A percentile compares a stretch with the other conserved stretches of the same genome.
These are phyloP conservation scores for Gymnopithys bicolor DNA, from an alignment of 2,797 vertebrate genomes.

Conservation along the genomic window DNA sequence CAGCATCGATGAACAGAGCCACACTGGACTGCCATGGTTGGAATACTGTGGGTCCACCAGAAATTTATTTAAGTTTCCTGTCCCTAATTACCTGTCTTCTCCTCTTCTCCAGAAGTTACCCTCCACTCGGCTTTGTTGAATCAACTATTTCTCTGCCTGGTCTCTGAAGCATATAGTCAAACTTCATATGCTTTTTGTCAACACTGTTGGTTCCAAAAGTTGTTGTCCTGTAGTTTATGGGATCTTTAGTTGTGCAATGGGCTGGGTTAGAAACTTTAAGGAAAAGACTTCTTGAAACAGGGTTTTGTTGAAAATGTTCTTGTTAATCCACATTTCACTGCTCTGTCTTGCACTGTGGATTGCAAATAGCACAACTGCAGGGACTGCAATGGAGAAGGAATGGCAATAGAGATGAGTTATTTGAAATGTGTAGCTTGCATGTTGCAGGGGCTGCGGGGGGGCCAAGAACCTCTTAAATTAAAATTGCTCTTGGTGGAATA, in stretches of 20 bases:
- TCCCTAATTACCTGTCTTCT: neutral
- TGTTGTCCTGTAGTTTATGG: neutral
- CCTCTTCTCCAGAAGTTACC: neutral
- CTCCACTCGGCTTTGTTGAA: neutral
- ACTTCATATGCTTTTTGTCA: neutral
- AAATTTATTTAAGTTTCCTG: neutral
- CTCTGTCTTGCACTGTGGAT: neutral
- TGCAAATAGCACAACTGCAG: neutral
- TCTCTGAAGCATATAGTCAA: neutral
- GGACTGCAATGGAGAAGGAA: neutral
- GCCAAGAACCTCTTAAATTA: neutral
- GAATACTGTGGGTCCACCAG: neutral
- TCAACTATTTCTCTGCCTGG: neutral
- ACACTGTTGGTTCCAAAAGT: neutral
- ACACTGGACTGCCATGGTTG: rapidly evolving
- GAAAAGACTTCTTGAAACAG: neutral
- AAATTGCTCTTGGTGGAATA: slow-evolving; percentile 38
- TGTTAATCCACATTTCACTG: neutral
- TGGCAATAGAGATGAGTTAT: neutral
- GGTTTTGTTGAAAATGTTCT: neutral
- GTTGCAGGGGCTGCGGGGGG: neutral
- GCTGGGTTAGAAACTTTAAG: neutral
- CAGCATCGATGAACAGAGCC: neutral
- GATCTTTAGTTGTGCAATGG: neutral
- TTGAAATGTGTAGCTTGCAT: neutral